These are phyloP conservation scores for Drosophila kanapiae DNA, from an alignment of 1,140 invertebrate genomes.

Conservation along the genomic window DNA sequence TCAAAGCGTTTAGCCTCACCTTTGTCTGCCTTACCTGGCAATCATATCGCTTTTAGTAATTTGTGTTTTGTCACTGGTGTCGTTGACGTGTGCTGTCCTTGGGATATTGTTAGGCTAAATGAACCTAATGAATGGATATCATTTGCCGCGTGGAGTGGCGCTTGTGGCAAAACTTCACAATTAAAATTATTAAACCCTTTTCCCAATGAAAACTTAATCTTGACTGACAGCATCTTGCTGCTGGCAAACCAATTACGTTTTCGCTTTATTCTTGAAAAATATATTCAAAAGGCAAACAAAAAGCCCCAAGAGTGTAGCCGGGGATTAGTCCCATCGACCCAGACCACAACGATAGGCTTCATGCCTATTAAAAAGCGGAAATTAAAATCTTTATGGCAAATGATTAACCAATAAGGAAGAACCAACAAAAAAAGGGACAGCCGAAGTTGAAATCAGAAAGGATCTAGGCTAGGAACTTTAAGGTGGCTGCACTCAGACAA, in stretches of 20 bases:
- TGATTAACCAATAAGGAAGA: conserved; percentile 78
- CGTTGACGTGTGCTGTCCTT: conserved; percentile 16
- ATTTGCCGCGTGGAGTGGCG: neutral
- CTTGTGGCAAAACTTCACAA: conserved; percentile 1
- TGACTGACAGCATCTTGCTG: conserved; percentile 40
- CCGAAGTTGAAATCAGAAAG: conserved; percentile 22
- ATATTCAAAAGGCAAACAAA: conserved; percentile 67
- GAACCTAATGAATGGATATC: conserved; percentile 31
- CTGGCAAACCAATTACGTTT: conserved; percentile 47
- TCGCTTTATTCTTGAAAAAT: conserved; percentile 41
- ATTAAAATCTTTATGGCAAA: conserved; percentile 84
- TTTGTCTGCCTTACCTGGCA: conserved; percentile 10
- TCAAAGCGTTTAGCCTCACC: conserved; percentile 39
- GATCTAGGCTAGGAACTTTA: neutral
- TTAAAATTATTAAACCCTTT: conserved; percentile 34
- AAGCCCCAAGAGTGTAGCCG: conserved; percentile 22
- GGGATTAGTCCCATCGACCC: conserved; percentile 28
- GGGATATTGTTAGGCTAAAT: conserved; percentile 18
- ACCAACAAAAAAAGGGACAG: conserved; percentile 41
- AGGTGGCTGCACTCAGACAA: neutral
- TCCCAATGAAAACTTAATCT: conserved; percentile 20
- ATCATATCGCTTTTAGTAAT: conserved; percentile 52
- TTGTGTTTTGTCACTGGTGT: conserved; percentile 34
- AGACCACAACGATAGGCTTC: conserved; percentile 38
- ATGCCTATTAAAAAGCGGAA: conserved; percentile 75